Base-by-base conservation (phyloP, 2,888 invertebrate genomes). In the Phengaris alcon region DNA sequence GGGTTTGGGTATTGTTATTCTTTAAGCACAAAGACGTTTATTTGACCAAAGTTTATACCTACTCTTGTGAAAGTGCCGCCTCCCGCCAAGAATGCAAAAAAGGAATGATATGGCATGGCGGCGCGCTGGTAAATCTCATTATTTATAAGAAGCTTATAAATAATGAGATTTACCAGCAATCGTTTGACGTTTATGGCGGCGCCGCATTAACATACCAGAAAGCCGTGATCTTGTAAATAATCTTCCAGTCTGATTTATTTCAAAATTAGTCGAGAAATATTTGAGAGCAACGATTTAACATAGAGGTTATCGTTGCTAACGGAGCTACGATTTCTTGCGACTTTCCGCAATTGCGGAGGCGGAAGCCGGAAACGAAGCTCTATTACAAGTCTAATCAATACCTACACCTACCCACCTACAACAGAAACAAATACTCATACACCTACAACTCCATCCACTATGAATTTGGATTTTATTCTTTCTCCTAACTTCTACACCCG, bases 161-260 rank as follows among this genome's bases (percentile, higher is more conserved):
- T 59, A 59, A 59, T 59, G 59, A 59, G 59, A 59, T 59, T 59
- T 59, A 22, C 59, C 59, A 22, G 59, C 22, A 22, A 59, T 35
- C 22, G 59, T 10, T 10, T 59, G 59, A 59, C 59, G 59, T 35
- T 59, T 59, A 59, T 22, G 59, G 59, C 22, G 22, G 10, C 59
- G 59, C 12, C 52, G 10, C 59, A 12, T 59, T 59, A 6, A 22
- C 22, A 59, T 22, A 59, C 22, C 59, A 59, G 59, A 22, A 59
- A 22, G 22, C 59, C 59, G 22, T 35, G 59, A 22, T 59, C 59
- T 59, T 59, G 59, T 59, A 22, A 59, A 59, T 57, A 57, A 22
- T 22, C 1, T 10, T 59, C 59, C 59, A 59, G 22, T 59, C 10
- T 15, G 22, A 22, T 22, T 35, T 10, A 59, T 4, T 59, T 59